Conservation (phyloP, 1,140 invertebrate species). For the Arion vulgaris region DNA sequence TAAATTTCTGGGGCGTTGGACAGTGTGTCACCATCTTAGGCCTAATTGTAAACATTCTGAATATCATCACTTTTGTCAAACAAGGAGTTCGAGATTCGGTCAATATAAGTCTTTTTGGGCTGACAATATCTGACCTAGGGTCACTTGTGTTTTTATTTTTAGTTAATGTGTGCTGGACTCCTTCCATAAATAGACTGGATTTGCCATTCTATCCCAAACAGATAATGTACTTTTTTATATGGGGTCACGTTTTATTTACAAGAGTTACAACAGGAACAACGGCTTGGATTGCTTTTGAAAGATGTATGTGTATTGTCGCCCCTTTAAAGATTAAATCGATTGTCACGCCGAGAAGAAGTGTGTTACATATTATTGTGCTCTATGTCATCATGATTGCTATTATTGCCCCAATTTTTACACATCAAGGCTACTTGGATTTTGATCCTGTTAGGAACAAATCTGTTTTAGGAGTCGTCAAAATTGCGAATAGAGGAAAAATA, state of each 20-base stretch:
- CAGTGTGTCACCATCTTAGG: too few species aligned
- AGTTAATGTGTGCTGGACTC: neutral
- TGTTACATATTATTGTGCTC: neutral
- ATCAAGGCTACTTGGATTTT: neutral
- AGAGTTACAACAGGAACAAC: neutral
- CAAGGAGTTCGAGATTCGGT: too few species aligned
- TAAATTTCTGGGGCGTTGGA: too few species aligned
- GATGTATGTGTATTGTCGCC: neutral
- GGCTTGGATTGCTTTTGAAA: neutral
- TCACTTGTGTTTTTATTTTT: neutral
- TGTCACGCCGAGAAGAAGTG: neutral
- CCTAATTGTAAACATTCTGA: too few species aligned
- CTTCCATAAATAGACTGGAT: neutral
- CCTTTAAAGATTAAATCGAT: neutral
- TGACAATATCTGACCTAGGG: neutral
- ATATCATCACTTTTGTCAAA: too few species aligned
- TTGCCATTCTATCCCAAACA: neutral
- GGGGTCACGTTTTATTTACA: neutral
- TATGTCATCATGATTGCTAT: neutral
- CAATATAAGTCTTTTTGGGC: neutral
- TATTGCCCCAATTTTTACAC: neutral
- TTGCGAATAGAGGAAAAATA: neutral
- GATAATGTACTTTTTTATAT: neutral
- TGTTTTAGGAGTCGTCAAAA: neutral
- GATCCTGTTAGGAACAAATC: neutral